These are phyloP conservation scores for Laterallus jamaicensis DNA, from an alignment of 2,113 vertebrate genomes.

Conservation along the genomic window DNA sequence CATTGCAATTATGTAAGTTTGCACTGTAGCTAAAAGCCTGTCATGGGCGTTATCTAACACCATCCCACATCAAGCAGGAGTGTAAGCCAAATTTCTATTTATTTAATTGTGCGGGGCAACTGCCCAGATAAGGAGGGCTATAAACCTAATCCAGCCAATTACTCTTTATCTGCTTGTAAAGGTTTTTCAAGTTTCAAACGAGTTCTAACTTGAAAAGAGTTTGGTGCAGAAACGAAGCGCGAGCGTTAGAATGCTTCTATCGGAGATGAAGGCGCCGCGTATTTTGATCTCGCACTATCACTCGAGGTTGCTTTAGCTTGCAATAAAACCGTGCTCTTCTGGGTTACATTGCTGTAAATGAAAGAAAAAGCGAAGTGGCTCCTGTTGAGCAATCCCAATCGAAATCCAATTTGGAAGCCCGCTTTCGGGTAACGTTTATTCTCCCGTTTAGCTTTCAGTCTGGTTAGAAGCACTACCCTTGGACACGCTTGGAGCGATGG, in stretches of 20 bases:
- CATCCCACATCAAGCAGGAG: conserved; percentile 53
- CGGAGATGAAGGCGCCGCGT: not conserved
- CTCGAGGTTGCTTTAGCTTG: not conserved
- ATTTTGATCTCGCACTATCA: not conserved
- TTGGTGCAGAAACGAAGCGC: not conserved
- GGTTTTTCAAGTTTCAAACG: conserved; percentile 10
- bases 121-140: conserved; percentile 67
- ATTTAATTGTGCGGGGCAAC: conserved; percentile 63
- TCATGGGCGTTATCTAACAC: conserved; percentile 32
- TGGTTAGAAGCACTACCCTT: not conserved
- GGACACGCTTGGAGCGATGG: not conserved
- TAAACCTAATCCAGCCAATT: conserved; percentile 60
- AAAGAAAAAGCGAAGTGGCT: not conserved
- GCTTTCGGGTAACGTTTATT: not conserved
- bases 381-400: not conserved
- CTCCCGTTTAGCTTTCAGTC: not conserved
- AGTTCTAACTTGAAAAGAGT: conserved; percentile 50
- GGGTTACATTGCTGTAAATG: not conserved
- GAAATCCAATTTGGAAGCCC: not conserved
- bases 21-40: conserved; percentile 5
- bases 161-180: conserved; percentile 44
- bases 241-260: not conserved
- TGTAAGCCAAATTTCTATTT: conserved; percentile 35
- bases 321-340: not conserved
- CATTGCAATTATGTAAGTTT: conserved; percentile 3